These are phyloP conservation scores for Lepidocyrtinus sp. DNA, from an alignment of 2,888 invertebrate species.

Conservation along the genomic window DNA sequence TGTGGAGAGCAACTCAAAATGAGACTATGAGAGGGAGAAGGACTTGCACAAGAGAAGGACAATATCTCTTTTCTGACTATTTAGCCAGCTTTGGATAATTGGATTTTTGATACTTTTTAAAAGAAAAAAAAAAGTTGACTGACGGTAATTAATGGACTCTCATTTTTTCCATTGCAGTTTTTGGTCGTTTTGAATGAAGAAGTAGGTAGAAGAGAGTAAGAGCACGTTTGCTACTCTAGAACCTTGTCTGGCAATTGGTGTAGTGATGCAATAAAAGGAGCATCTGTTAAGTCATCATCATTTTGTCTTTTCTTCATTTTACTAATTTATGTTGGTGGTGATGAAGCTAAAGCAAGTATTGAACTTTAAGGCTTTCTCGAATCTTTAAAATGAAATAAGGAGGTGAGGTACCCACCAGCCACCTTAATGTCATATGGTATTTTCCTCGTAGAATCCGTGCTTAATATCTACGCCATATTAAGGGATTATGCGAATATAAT, in stretches of 20 bases:
- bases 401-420: too few species aligned
- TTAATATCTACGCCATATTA: conserved; percentile 22
- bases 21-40: conserved; percentile 2
- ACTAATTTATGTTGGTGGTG: conserved; percentile 16
- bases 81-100: conserved; percentile 51
- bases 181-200: background rate
- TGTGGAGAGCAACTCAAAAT: background rate
- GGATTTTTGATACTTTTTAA: conserved; percentile 51
- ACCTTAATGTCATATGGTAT: too few species aligned
- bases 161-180: conserved; percentile 27
- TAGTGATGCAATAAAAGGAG: background rate
- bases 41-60: conserved; percentile 12
- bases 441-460: too few species aligned
- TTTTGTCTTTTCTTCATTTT: conserved; percentile 15
- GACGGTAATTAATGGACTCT: conserved; percentile 60
- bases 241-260: background rate
- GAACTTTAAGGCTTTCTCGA: background rate
- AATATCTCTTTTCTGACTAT: conserved; percentile 25
- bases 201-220: too few species aligned
- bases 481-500: conserved; percentile 36
- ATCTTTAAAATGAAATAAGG: too few species aligned
- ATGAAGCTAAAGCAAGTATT: background rate
- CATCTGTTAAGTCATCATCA: conserved; percentile 2
- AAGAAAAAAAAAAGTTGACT: conserved; percentile 49
- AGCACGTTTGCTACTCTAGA: background rate